Conservation (phyloP, 2,113 vertebrate genomes). For the Herpetotheres cachinnans region DNA sequence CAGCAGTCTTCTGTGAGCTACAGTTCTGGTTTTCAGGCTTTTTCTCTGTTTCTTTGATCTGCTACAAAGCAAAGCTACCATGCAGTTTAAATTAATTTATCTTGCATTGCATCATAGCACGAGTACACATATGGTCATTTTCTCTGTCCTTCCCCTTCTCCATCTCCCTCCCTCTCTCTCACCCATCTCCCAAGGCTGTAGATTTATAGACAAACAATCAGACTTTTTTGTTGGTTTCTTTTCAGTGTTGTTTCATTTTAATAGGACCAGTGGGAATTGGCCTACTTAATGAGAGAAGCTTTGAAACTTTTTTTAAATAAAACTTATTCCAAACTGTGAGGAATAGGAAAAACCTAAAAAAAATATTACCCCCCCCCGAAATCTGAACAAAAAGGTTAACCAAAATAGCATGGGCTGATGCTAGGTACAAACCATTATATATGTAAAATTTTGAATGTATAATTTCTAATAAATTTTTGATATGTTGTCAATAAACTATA, state of each 20-base stretch:
- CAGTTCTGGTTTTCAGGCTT: not conserved
- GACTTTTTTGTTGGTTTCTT: not conserved
- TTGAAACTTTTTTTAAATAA: not conserved
- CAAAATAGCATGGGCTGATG: not conserved
- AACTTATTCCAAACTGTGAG: not conserved
- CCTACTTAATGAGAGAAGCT: slow-evolving; percentile 13
- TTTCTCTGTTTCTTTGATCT: not conserved
- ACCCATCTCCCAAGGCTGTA: not conserved
- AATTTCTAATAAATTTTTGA: not conserved
- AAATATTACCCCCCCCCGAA: not conserved
- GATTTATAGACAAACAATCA: not conserved
- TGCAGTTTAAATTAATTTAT: not conserved
- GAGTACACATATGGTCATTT: not conserved
- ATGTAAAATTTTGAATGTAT: not conserved
- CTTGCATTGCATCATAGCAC: not conserved
- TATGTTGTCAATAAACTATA: not conserved
- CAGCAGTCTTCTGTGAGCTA: not conserved
- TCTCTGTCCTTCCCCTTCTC: not conserved
- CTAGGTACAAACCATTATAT: not conserved
- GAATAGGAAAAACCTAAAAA: not conserved
- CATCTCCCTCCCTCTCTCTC: not conserved
- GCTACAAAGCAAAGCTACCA: not conserved
- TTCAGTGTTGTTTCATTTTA: not conserved
- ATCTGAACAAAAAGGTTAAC: not conserved
- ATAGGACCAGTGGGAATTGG: slow-evolving; percentile 6